Conservation (phyloP, 2,113 vertebrate genomes). For the Dipodomys spectabilis region DNA sequence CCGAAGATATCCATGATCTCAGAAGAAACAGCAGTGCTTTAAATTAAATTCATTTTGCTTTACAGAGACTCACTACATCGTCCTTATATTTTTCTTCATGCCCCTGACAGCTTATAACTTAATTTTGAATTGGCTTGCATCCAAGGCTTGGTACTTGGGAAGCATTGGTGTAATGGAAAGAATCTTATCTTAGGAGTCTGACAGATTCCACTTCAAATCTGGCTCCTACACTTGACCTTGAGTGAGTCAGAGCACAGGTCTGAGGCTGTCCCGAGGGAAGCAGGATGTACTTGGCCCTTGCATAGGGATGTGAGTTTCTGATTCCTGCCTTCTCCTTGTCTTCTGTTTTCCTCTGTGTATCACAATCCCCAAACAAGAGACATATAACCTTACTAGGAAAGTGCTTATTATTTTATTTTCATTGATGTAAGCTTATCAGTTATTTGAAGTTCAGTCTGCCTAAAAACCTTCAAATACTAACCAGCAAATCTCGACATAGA, state of each 20-base stretch:
- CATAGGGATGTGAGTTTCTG: background rate
- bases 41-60: conserved; percentile 60
- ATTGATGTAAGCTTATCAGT: background rate
- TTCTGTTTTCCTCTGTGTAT: background rate
- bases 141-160: conserved; percentile 43
- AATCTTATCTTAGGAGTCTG: conserved; percentile 65
- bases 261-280: background rate
- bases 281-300: background rate
- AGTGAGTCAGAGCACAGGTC: background rate
- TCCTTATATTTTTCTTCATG: conserved; percentile 65
- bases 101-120: conserved; percentile 71
- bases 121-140: conserved; percentile 64
- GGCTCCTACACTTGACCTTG: conserved; percentile 34
- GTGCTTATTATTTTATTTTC: conserved; percentile 19
- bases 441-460: background rate
- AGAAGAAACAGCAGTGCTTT: conserved; percentile 22
- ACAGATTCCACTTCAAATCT: conserved; percentile 24
- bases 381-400: background rate
- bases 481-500: background rate
- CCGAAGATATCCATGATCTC: background rate
- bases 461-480: background rate
- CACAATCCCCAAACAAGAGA: background rate
- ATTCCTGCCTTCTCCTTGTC: background rate
- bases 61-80: background rate
- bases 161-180: conserved; percentile 47